A percentile compares a stretch with the other conserved stretches of the same genome.
Evolutionary conservation across 2,113 vertebrate genomes (phyloP).

Genomic region (pig (Sus scrofa)): DNA sequence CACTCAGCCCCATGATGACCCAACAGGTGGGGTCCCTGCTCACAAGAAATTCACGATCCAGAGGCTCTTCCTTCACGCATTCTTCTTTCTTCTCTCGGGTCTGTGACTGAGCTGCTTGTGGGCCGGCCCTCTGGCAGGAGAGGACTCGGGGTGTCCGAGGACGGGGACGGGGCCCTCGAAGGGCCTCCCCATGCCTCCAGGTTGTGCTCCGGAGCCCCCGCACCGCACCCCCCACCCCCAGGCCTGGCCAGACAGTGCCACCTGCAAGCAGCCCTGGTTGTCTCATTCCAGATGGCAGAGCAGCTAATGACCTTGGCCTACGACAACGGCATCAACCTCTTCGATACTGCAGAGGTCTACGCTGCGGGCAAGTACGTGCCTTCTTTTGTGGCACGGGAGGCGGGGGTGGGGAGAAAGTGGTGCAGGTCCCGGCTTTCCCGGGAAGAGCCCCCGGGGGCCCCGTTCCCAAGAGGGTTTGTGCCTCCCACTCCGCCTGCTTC

Average conservation of each 20-base stretch:
- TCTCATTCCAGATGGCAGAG: constrained; percentile 95
- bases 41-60: neutral
- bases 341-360: constrained; percentile 98
- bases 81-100: neutral
- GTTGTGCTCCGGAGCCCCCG: neutral
- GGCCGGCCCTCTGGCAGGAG: rapidly evolving
- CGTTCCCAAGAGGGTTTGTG: rapidly evolving
- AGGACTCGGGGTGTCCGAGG: rapidly evolving
- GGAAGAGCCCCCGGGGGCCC: rapidly evolving
- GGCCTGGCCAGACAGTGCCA: neutral
- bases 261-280: rapidly evolving
- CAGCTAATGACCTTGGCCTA: constrained; percentile 99
- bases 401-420: too few relatives aligned
- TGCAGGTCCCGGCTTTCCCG: rapidly evolving
- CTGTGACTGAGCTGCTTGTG: neutral
- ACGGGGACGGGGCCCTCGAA: too few relatives aligned
- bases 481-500: neutral
- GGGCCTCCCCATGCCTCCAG: neutral
- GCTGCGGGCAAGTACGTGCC: constrained; percentile 97
- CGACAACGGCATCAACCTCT: constrained; percentile 99
- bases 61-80: neutral
- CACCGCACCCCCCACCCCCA: neutral
- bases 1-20: neutral
- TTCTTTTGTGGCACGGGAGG: rapidly evolving
- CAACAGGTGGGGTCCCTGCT: neutral